Base-by-base conservation (phyloP, 2,888 invertebrate species). In the Cosmopolites sordidus region DNA sequence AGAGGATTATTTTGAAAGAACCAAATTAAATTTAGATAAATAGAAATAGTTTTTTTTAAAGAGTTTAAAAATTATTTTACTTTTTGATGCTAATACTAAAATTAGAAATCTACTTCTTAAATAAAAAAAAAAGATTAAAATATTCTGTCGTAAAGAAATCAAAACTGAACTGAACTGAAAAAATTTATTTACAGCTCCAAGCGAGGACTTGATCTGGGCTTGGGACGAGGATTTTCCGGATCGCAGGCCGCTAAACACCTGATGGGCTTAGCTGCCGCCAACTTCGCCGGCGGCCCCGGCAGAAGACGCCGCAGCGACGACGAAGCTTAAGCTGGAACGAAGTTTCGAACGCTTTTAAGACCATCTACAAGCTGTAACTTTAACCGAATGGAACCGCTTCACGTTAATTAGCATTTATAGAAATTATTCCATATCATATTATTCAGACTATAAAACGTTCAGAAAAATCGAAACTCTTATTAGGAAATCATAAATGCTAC, bases 171-270 rank as follows among this genome's bases (percentile, higher is more conserved):
- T n/a, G n/a, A n/a, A n/a, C n/a, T n/a, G n/a, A n/a, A n/a, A n/a
- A n/a, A n/a, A n/a, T 22, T 22, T 22, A 12, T 45, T 51, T 45
- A 6, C 39, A 92, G 91, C 72, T 83, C 84, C 60, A 94, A 94
- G 74, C 85, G 93, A 16, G 91, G 89, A 29, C 78, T 93, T 58
- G 94, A 94, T 70, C 79, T 93, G 62, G 94, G 94, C 1, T 78
- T 94, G 51, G 87, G 84, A 65, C 87, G 93, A 45, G 93, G 93
- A 16, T 92, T 87, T 76, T 92, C 92, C 39, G 93, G 92, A 1
- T 86, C 90, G 18, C 87, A 92, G 66, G 89, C 92, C 57, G 92
- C 92, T 66, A 92, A 92, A 75, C 92, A 93, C 72, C 81, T 92
- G 67, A 89, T 93, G 87, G 93, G 92, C 2, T 74, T 92, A 46